A percentile compares a stretch with the other conserved stretches of the same genome.
Conservation (phyloP, 2,888 invertebrate species). For the Iselma pallidipennis region DNA sequence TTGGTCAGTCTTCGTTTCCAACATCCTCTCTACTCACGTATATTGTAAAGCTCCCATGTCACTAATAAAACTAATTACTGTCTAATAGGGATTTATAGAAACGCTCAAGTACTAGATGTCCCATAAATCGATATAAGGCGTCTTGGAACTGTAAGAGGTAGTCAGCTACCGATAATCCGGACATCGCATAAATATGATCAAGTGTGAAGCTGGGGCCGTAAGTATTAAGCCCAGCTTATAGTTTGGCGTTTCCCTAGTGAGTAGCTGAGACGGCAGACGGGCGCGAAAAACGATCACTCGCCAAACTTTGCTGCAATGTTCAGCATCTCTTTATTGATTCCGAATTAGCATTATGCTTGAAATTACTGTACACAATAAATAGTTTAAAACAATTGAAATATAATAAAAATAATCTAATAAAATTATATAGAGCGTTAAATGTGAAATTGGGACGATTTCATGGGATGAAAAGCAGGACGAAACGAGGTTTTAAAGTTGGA, state of each 20-base stretch:
- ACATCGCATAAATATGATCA: conserved; percentile 60
- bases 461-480: not conserved
- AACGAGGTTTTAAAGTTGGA: conserved; percentile 44
- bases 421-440: not conserved
- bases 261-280: conserved; percentile 52
- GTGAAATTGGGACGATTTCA: not conserved
- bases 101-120: conserved; percentile 51
- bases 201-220: conserved; percentile 57
- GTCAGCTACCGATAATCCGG: conserved; percentile 57
- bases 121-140: conserved; percentile 56
- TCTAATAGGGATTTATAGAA: conserved; percentile 54
- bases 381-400: not conserved
- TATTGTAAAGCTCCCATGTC: conserved; percentile 22
- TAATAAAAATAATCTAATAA: not conserved
- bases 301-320: conserved; percentile 44
- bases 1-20: not conserved
- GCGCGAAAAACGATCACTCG: conserved; percentile 48
- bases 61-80: conserved; percentile 48
- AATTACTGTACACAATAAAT: conserved; percentile 1
- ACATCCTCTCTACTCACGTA: conserved; percentile 17
- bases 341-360: conserved; percentile 30
- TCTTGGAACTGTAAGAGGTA: conserved; percentile 55
- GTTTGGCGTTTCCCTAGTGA: conserved; percentile 54
- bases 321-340: conserved; percentile 50
- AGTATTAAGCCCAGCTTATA: conserved; percentile 58